Evolutionary conservation across 2,113 vertebrate genomes (phyloP).

Genomic region (Coreoperca whiteheadi): DNA sequence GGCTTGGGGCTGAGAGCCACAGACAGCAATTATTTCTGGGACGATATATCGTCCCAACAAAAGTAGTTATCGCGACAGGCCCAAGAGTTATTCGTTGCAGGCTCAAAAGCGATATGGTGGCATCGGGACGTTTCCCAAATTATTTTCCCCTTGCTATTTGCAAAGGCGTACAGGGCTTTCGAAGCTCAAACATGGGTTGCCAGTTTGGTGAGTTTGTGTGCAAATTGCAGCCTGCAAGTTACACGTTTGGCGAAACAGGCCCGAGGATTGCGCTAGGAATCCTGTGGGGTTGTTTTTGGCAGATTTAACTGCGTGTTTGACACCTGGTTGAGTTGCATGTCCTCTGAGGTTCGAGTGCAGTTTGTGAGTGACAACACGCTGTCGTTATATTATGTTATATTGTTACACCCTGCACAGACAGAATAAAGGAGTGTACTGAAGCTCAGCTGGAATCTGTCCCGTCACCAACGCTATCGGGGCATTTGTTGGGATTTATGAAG

Average conservation of each 20-base stretch:
- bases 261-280: not conserved
- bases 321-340: not conserved
- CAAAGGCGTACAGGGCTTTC: not conserved
- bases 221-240: too few species aligned
- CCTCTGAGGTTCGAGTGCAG: not conserved
- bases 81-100: too few species aligned
- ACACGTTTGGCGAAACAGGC: not conserved
- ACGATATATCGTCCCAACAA: too few species aligned
- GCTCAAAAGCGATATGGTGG: too few species aligned
- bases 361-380: not conserved
- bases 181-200: too few species aligned
- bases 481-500: conserved; percentile 20
- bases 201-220: not conserved
- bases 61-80: too few species aligned
- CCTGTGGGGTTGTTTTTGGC: not conserved
- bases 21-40: too few species aligned
- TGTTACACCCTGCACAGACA: not conserved
- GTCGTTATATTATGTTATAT: not conserved
- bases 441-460: not conserved
- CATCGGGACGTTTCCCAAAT: not conserved
- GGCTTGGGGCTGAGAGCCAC: too few species aligned
- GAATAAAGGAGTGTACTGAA: not conserved
- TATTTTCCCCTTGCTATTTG: not conserved
- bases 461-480: not conserved
- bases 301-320: not conserved